Conservation (phyloP, 1,140 invertebrate genomes). For the Aphaenogaster floridana region DNA sequence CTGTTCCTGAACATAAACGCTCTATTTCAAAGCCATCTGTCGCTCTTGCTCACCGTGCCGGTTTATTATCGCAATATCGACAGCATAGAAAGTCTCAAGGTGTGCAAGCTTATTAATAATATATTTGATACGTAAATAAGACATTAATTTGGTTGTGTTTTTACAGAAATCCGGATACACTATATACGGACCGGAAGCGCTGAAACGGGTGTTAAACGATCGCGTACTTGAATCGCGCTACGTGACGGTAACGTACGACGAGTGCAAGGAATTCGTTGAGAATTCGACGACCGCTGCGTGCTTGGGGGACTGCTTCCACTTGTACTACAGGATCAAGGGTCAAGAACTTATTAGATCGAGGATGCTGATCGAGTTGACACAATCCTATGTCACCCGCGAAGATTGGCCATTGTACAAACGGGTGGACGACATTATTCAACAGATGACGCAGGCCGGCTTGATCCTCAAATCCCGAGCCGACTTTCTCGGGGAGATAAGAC, state of each 20-base stretch:
- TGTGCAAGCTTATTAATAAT: not conserved
- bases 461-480: not conserved
- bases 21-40: constrained; percentile 59
- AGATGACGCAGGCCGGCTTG: constrained; percentile 51
- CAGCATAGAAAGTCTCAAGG: constrained; percentile 54
- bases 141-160: not conserved
- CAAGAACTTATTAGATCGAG: not conserved
- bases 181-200: constrained; percentile 31
- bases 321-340: not conserved
- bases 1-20: constrained; percentile 59
- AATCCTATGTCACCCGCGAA: constrained; percentile 49
- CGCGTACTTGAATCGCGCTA: constrained; percentile 20
- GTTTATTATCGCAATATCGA: constrained; percentile 33
- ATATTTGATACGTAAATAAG: not conserved
- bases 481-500: not conserved
- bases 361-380: not conserved
- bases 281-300: constrained; percentile 14
- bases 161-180: constrained; percentile 23
- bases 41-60: constrained; percentile 54
- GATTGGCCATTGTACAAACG: constrained; percentile 64
- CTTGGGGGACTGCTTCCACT: constrained; percentile 45
- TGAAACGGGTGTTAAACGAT: not conserved
- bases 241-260: not conserved
- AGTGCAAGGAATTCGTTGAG: constrained; percentile 43
- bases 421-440: constrained; percentile 29